Evolutionary conservation across 53 echinoderm and acorn worm genomes (phyloP), one percentile per base, ranked within the genome.

Genomic region (Pentamera pediparva): DNA sequence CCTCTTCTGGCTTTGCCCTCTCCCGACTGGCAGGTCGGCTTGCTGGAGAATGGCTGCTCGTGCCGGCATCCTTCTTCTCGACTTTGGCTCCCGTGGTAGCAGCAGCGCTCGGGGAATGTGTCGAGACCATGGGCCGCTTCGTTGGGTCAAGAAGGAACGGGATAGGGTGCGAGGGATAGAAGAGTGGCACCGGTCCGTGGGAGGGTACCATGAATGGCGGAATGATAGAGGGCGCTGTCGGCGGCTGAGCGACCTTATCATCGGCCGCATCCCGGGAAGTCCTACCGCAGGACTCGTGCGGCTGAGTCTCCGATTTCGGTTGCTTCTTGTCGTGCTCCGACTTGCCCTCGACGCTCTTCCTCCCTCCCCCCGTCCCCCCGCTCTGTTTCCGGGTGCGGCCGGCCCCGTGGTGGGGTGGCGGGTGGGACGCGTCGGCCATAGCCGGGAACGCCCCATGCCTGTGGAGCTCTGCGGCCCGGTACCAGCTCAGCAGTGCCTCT

Each of bases 141-240:
- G 88, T 65, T 25, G 78, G 79, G 33, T 89, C 81, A 47, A 80
- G 79, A 35, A 93, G 81, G 75, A 86, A 93, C 52, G 90, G 93
- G 59, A 93, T 77, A 62, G 86, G 76, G 32, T 75, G 81, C 10
- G 89, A 88, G 33, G 89, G 86, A 76, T 89, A 90, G 36, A 89
- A 84, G 55, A 84, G 81, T 15, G 89, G 87, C 91, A 91, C 28
- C 87, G 80, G 6, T 70, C 88, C 32, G 81, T 83, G 32, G 83
- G 59, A 50, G 82, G 82, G 6, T 47, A 73, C 8, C 24, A 69
- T 33, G 52, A 65, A 65, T 65, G 39, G 38, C 25, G 65, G 65
- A 26, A 63, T 63, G 37, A 70, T 50, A 7, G 51, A n/a, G 9
- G 71, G 51, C 10, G 49, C 49, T 4, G 52, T 7, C 29, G 59